These are phyloP conservation scores for Punctoribates punctum DNA, from an alignment of 2,888 invertebrate species.

Conservation along the genomic window DNA sequence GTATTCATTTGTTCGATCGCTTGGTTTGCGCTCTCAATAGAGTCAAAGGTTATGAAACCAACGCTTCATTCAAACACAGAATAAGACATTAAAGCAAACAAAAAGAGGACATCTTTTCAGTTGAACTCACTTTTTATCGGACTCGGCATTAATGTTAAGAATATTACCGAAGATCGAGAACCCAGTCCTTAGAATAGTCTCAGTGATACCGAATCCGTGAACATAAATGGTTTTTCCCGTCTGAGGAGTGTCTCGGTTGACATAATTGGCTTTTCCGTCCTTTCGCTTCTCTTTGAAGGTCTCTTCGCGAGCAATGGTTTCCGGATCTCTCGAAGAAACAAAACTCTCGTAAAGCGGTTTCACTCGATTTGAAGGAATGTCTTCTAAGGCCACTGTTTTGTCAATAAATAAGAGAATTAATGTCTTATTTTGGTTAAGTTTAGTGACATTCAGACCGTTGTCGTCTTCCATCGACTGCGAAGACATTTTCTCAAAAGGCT, in stretches of 20 bases:
- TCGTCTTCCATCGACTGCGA: conserved; percentile 65
- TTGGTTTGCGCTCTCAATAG: too few species aligned
- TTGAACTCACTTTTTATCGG: conserved; percentile 68
- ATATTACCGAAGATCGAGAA: conserved; percentile 71
- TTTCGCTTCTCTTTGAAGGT: conserved; percentile 39
- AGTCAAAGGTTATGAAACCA: too few species aligned
- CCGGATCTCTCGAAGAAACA: conserved; percentile 62
- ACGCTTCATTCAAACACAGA: too few species aligned
- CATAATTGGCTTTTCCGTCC: conserved; percentile 41
- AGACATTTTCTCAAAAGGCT: conserved; percentile 84
- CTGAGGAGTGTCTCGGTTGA: conserved; percentile 59
- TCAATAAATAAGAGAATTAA: background rate
- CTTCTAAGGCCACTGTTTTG: background rate
- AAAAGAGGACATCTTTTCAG: too few species aligned
- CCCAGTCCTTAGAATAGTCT: conserved; percentile 71
- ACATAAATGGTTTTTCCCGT: conserved; percentile 79
- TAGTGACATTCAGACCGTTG: too few species aligned
- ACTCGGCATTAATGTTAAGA: conserved; percentile 76
- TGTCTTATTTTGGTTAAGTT: too few species aligned
- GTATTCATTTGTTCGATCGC: too few species aligned
- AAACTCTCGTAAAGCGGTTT: conserved; percentile 68
- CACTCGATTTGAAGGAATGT: background rate
- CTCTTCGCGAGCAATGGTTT: conserved; percentile 55
- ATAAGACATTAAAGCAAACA: too few species aligned
- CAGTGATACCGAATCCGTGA: conserved; percentile 71